A percentile compares a stretch with the other conserved stretches of the same genome.
These are phyloP conservation scores for Leucopsar rothschildi DNA, from an alignment of 2,113 vertebrate species.

Conservation along the genomic window DNA sequence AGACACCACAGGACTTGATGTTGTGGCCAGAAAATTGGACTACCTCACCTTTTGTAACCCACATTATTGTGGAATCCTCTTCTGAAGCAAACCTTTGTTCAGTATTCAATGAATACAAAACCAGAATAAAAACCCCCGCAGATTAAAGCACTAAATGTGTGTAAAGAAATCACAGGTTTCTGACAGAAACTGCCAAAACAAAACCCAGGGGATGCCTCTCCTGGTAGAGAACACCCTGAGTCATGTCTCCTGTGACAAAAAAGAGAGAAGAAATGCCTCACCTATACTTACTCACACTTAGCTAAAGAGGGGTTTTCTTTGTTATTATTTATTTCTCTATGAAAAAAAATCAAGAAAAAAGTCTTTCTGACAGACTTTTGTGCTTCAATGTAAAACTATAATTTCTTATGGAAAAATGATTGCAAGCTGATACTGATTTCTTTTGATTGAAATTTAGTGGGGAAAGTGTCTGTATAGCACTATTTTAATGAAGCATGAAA, in stretches of 20 bases:
- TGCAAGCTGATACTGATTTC: not conserved
- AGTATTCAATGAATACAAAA: not conserved
- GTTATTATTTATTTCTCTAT: not conserved
- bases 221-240: not conserved
- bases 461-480: not conserved
- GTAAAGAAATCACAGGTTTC: not conserved
- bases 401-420: not conserved
- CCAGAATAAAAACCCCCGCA: fast-evolving
- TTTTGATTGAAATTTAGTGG: not conserved
- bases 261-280: not conserved
- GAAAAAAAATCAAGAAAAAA: not conserved
- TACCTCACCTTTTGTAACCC: not conserved
- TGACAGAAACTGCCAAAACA: not conserved
- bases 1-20: not conserved
- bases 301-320: not conserved
- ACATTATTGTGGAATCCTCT: not conserved
- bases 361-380: not conserved
- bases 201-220: not conserved
- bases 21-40: not conserved
- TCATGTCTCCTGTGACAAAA: not conserved
- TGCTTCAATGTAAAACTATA: not conserved
- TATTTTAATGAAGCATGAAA: not conserved
- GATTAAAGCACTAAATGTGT: not conserved
- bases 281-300: not conserved
- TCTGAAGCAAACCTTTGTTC: not conserved